Evolutionary conservation across 2,113 vertebrate species (phyloP).

Genomic region (Athene noctua): DNA sequence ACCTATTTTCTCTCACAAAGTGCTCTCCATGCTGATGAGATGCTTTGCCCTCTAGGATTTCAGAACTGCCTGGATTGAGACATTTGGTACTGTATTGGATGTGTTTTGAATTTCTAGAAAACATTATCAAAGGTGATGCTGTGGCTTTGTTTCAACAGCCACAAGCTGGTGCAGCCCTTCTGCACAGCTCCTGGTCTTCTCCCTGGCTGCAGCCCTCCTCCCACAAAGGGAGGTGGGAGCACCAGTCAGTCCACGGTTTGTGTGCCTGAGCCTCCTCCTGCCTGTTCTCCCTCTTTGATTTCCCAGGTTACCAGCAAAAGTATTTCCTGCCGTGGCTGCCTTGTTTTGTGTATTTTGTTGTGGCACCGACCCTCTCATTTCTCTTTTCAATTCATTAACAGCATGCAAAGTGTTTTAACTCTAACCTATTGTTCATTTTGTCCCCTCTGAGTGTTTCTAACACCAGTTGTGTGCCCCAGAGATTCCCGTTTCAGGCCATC

Average conservation of each 20-base stretch:
- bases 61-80: neutral
- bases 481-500: neutral
- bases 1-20: neutral
- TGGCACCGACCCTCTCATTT: neutral
- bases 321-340: accelerated
- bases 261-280: neutral
- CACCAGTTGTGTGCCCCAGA: no score
- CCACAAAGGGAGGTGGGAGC: neutral
- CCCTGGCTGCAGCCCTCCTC: neutral
- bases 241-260: accelerated
- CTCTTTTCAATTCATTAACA: neutral
- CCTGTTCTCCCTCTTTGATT: neutral
- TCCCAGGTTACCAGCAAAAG: neutral
- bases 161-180: no score
- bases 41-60: neutral
- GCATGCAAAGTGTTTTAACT: neutral
- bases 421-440: neutral
- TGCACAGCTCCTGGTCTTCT: neutral
- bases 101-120: accelerated
- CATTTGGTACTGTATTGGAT: accelerated
- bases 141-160: neutral
- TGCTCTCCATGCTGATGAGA: neutral
- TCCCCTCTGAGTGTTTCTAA: neutral
- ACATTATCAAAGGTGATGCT: neutral
- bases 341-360: neutral